Percentiles rank a stretch among this genome's conserved stretches.
phyloP scores from a whole-genome alignment of 2,888 invertebrate species.

The Druceiella hillmani region DNA sequence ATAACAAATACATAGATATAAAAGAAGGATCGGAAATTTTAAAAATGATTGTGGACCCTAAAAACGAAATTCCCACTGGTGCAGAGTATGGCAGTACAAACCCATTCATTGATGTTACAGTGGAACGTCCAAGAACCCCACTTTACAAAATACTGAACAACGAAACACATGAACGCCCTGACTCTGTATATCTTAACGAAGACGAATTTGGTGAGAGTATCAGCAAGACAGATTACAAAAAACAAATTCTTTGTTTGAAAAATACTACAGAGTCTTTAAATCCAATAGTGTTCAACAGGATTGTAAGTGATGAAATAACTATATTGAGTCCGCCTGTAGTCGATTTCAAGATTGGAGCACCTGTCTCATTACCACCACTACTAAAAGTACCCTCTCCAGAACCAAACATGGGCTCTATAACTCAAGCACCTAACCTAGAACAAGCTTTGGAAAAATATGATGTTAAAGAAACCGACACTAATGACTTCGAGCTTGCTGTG shows the following conservation, averaged over 20 bases:
- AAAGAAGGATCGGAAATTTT: too few species aligned
- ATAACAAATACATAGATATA: too few species aligned
- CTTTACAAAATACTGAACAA: slow-evolving; percentile 40
- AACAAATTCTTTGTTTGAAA: too few species aligned
- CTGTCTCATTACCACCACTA: slow-evolving; percentile 44
- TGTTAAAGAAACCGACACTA: too few species aligned
- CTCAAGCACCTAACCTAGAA: slow-evolving; percentile 27
- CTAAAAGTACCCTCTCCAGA: slow-evolving; percentile 35
- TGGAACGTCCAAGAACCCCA: slow-evolving; percentile 40
- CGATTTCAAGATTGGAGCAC: slow-evolving; percentile 50
- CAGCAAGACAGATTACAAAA: too few species aligned
- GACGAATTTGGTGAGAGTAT: slow-evolving; percentile 26
- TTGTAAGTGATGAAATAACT: slow-evolving; percentile 15
- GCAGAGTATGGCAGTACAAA: too few species aligned
- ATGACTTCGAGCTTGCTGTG: too few species aligned
- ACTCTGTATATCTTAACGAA: slow-evolving; percentile 33
- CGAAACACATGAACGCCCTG: slow-evolving; percentile 31
- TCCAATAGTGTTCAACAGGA: too few species aligned
- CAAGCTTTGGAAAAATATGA: slow-evolving; percentile 24
- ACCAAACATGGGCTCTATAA: slow-evolving; percentile 32
- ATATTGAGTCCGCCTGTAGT: slow-evolving; percentile 30
- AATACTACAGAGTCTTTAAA: slow-evolving; percentile 35
- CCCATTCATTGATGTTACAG: slow-evolving; percentile 32
- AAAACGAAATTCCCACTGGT: too few species aligned
- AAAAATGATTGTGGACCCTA: too few species aligned